Evolutionary conservation across 2,888 invertebrate species (phyloP).

Genomic region (Hypercompe scribonia): DNA sequence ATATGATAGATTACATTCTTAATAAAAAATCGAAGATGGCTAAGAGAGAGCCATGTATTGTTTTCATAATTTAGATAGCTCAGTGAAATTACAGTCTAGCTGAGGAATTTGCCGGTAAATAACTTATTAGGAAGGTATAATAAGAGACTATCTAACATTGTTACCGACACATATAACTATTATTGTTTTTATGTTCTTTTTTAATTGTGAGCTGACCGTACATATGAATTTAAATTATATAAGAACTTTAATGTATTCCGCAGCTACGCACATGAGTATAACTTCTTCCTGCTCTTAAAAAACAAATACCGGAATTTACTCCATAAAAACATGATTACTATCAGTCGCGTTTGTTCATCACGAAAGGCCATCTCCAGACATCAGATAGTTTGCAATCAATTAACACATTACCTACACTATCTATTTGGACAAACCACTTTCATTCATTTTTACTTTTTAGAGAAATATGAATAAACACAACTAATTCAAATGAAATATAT

Average conservation of each 20-base stretch:
- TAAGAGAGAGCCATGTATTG: constrained; percentile 48
- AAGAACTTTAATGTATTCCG: neutral
- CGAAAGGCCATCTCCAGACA: neutral
- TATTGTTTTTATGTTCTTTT: neutral
- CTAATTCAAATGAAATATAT: neutral
- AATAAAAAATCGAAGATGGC: constrained; percentile 43
- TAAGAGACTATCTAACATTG: constrained; percentile 1
- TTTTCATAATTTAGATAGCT: constrained; percentile 37
- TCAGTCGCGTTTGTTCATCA: too few species aligned
- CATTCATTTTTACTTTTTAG: neutral
- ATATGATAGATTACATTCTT: constrained; percentile 54
- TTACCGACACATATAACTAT: neutral
- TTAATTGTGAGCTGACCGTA: neutral
- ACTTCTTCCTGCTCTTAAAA: neutral
- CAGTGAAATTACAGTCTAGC: constrained; percentile 36
- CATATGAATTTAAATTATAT: neutral
- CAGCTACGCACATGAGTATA: neutral
- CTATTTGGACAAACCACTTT: neutral
- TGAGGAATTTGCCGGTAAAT: constrained; percentile 27
- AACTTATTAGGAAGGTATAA: constrained; percentile 29
- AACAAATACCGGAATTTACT: neutral
- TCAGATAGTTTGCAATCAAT: neutral
- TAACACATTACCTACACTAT: neutral
- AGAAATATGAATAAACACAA: neutral
- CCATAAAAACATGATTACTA: neutral